Percentiles rank a stretch among this genome's conserved stretches.
These are phyloP conservation scores for Margaritifera margaritifera DNA, from an alignment of 2,888 invertebrate species.

Conservation along the genomic window DNA sequence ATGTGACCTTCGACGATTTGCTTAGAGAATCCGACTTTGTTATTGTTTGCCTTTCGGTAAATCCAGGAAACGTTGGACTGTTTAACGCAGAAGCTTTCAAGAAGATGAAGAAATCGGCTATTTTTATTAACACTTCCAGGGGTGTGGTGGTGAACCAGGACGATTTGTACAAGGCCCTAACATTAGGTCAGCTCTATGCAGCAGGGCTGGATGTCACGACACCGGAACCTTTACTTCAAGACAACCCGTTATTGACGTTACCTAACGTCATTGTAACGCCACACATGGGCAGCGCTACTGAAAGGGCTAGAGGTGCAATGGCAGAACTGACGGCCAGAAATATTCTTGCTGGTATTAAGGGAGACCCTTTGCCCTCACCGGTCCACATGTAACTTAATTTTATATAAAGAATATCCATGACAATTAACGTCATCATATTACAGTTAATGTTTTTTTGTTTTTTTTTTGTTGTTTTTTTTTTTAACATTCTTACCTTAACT, in stretches of 20 bases:
- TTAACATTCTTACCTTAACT: too few species aligned
- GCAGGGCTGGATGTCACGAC: constrained; percentile 93
- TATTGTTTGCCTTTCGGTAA: constrained; percentile 85
- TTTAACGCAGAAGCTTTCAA: constrained; percentile 85
- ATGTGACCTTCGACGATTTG: constrained; percentile 82
- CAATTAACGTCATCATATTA: too few species aligned
- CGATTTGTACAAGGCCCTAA: constrained; percentile 84
- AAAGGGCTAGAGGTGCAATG: constrained; percentile 85
- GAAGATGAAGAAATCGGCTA: constrained; percentile 88
- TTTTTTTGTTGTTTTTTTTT: too few species aligned
- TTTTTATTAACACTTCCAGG: constrained; percentile 90
- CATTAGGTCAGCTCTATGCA: constrained; percentile 81
- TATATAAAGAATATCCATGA: too few species aligned
- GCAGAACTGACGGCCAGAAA: constrained; percentile 84
- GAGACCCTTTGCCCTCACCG: constrained; percentile 78
- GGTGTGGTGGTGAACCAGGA: constrained; percentile 80
- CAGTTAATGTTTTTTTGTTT: too few species aligned
- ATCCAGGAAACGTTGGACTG: constrained; percentile 80
- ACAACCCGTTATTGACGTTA: constrained; percentile 83
- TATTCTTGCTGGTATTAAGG: constrained; percentile 83
- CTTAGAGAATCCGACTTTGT: constrained; percentile 88
- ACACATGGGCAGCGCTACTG: constrained; percentile 90
- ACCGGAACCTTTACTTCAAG: constrained; percentile 89
- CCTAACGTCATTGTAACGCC: constrained; percentile 88
- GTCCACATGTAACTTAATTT: constrained; percentile 7